phyloP scores from a whole-genome alignment of 2,888 invertebrate genomes.

The Gastracanthus pulcherrimus region DNA sequence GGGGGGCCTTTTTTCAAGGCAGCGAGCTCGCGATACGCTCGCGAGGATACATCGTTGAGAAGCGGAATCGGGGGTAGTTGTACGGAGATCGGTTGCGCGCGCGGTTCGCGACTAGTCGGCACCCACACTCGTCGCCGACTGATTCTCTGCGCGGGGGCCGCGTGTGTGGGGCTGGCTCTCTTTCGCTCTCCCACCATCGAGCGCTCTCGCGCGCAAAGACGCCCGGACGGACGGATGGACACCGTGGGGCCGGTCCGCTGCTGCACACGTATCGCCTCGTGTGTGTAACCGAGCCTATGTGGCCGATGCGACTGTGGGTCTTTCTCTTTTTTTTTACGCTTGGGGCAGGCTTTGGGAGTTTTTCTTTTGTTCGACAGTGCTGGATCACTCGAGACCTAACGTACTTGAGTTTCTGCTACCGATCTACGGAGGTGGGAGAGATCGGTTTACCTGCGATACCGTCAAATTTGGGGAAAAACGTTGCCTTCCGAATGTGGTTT shows the following conservation, averaged over 20 bases:
- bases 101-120: constrained; percentile 72
- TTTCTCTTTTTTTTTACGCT: background rate
- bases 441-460: too few species aligned
- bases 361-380: too few species aligned
- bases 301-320: background rate
- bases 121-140: constrained; percentile 76
- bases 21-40: too few species aligned
- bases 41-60: too few species aligned
- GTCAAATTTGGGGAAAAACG: too few species aligned
- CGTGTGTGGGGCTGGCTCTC: background rate
- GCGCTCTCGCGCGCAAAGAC: background rate
- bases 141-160: constrained; percentile 71
- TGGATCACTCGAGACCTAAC: too few species aligned
- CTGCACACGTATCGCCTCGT: background rate
- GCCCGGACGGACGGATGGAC: background rate
- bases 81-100: constrained; percentile 31
- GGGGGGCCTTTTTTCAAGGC: too few species aligned
- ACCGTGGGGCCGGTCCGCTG: too few species aligned
- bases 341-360: background rate
- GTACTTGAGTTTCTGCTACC: too few species aligned
- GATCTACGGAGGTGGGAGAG: too few species aligned
- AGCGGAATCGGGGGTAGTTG: background rate
- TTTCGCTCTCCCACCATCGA: background rate
- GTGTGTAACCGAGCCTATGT: background rate
- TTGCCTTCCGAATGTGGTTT: too few species aligned